Evolutionary conservation across 1,140 invertebrate genomes (phyloP), one percentile per base, ranked within the genome.

Genomic region (Pogonus chalceus): DNA sequence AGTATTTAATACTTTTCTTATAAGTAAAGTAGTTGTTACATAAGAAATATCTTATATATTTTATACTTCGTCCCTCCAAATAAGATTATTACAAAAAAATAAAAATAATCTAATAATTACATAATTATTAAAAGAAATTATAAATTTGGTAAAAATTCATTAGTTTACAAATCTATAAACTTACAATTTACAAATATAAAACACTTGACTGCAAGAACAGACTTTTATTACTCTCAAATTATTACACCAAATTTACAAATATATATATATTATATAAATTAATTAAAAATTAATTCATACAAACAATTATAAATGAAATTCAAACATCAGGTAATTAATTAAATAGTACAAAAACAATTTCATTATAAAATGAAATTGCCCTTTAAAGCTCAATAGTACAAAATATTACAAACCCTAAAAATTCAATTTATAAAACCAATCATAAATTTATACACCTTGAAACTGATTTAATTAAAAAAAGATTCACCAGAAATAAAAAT

Each of bases 271-370:
- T 49, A 23, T 9, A 51, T 20, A 51, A 18, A 24, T 23, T 20
- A 18, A 20, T 7, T 7, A 52, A 3, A 52, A 52, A 37, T 35
- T 39, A 20, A 22, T 12, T 43, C 18, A 23, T 37, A 31, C 35
- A 23, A 37, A 4, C 20, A 4, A 20, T 20, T 21, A 21, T 9
- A 23, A 49, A 49, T 23, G 3, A 22, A 35, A 20, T 24, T 39
- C 24, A 37, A 37, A 49, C 14, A 39, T 35, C 52, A 54, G 52
- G 35, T 50, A 35, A 60, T 60, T 57, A 60, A 55, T 60, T 59
- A 57, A 46, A 62, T 56, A 57, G 56, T 49, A 53, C 55, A 55
- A 59, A 57, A 56, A 53, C 58, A 53, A 57, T 53, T 23, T 53
- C 52, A 55, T 60, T 55, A 56, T 49, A 53, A 54, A 43, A 12